Evolutionary conservation across 2,888 invertebrate genomes (phyloP), one percentile per base, ranked within the genome.

Genomic region (Lysandra bellargus): DNA sequence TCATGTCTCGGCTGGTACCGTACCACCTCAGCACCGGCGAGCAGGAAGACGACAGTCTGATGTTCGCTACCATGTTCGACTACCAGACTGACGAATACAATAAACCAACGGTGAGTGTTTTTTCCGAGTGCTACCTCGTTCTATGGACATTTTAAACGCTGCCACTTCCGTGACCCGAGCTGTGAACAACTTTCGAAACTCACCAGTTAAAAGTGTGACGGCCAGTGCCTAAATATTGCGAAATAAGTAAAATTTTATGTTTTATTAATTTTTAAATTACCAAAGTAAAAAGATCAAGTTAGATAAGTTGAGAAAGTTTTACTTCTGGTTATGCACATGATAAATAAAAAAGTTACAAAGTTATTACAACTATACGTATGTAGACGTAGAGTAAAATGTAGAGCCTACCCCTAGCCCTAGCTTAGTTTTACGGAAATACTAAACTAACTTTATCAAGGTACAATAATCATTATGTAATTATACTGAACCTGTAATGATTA

Each of bases 1-100:
- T 95, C 92, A 96, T 96, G 96, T 96, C 95, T 93, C 96, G 95
- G 93, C 89, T 95, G 95, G 96, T 96, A 92, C 96, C 96, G 81
- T 95, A 92, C 87, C 89, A 93, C 87, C 88, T 90, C 82, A 85
- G 88, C 86, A 92, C 86, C 89, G 85, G 92, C 91, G 95, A 95
- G 87, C 93, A 92, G 87, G 95, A 95, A 91, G 95, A 95, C 91
- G 95, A 95, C 85, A 91, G 93, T 92, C 94, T 95, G 75, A 94
- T 95, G 94, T 94, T 94, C 90, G 93, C 94, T 84, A 95, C 95
- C 83, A 95, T 95, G 95, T 95, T 95, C 87, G 95, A 95, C 81
- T 94, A 93, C 87, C 95, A 94, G 85, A 87, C 90, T 83, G 94
- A 95, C 83, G 93, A 94, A 81, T 92, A 92, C 85, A 90, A 87